A percentile compares a stretch with the other conserved stretches of the same genome.
phyloP scores from a whole-genome alignment of 2,888 invertebrate genomes.

The Cacoxenus indagator region DNA sequence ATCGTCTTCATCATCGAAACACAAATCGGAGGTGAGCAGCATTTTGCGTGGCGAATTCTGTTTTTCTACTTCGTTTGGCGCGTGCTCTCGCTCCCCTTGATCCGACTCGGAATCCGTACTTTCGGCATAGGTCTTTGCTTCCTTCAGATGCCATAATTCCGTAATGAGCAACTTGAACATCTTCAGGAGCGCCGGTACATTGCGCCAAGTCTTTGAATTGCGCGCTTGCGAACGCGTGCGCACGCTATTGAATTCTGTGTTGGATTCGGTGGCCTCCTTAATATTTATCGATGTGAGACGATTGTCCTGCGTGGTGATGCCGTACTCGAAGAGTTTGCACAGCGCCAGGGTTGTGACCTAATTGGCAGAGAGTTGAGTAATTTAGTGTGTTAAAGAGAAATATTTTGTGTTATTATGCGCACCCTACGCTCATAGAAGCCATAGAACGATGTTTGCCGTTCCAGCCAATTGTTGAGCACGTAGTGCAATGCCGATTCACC shows the following conservation, averaged over 20 bases:
- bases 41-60: constrained; percentile 49
- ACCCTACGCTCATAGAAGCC: constrained; percentile 80
- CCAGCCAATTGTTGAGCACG: constrained; percentile 79
- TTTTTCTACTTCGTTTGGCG: constrained; percentile 51
- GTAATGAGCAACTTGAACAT: constrained; percentile 80
- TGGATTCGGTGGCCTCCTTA: constrained; percentile 58
- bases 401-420: neutral
- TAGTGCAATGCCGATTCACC: constrained; percentile 79
- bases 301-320: constrained; percentile 76
- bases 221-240: constrained; percentile 72
- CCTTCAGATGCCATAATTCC: constrained; percentile 75
- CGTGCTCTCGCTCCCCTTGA: constrained; percentile 43
- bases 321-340: constrained; percentile 78
- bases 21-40: constrained; percentile 64
- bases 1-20: constrained; percentile 67
- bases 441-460: constrained; percentile 77
- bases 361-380: neutral
- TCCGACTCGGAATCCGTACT: constrained; percentile 54
- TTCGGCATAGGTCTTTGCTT: constrained; percentile 67
- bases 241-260: constrained; percentile 50
- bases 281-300: constrained; percentile 67
- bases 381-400: neutral
- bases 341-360: constrained; percentile 75
- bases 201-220: constrained; percentile 73
- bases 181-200: constrained; percentile 78